Evolutionary conservation across 2,888 invertebrate species (phyloP).

Genomic region (Euplagia quadripunctaria): DNA sequence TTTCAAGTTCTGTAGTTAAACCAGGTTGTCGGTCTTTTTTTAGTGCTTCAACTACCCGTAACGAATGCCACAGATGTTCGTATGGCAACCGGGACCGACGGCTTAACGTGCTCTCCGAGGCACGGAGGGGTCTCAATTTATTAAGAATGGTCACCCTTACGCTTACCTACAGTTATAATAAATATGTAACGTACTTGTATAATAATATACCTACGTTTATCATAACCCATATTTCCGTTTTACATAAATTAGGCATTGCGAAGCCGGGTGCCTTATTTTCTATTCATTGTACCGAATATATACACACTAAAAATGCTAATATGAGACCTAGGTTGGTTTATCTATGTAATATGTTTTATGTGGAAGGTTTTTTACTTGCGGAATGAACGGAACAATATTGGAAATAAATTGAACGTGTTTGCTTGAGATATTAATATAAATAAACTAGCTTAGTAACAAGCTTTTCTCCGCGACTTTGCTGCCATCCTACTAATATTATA

Average conservation of each 20-base stretch:
- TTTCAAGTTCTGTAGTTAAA: too few species aligned
- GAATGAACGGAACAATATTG: not conserved
- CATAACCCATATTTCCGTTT: not conserved
- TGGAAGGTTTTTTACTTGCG: not conserved
- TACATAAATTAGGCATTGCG: not conserved
- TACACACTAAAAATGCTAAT: slow-evolving; percentile 9
- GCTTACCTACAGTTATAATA: too few species aligned
- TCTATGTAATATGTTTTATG: not conserved
- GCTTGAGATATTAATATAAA: not conserved
- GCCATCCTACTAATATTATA: too few species aligned
- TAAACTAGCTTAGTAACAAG: not conserved
- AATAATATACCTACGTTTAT: not conserved
- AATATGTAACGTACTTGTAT: too few species aligned
- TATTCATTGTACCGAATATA: slow-evolving; percentile 4
- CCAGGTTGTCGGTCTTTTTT: too few species aligned
- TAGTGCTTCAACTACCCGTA: too few species aligned
- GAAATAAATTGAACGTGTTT: not conserved
- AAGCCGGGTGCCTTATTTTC: not conserved
- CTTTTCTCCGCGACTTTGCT: too few species aligned
- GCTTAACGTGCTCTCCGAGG: too few species aligned
- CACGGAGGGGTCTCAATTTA: too few species aligned
- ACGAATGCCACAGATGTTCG: too few species aligned
- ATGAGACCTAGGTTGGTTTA: not conserved
- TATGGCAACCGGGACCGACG: too few species aligned
- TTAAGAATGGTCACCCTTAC: too few species aligned